Conservation (phyloP, 1,140 invertebrate species). For the Maniola jurtina region DNA sequence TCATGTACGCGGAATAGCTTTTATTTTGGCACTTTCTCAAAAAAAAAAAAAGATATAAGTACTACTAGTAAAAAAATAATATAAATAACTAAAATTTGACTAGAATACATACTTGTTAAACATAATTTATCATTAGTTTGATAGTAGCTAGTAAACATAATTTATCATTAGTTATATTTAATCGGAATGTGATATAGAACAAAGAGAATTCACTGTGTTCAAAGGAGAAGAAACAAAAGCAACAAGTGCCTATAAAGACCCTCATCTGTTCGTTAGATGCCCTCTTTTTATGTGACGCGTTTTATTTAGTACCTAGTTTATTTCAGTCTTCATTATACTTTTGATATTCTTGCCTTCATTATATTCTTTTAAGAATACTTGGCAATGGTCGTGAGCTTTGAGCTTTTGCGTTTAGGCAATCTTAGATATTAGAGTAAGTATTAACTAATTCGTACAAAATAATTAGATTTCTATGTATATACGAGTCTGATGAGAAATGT, state of each 20-base stretch:
- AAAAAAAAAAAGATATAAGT: no score
- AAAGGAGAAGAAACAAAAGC: slow-evolving; percentile 8
- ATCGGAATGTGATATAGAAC: neutral
- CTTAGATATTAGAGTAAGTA: neutral
- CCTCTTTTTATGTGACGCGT: slow-evolving; percentile 2
- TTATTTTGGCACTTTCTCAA: no score
- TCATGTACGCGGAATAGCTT: no score
- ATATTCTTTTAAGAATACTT: neutral
- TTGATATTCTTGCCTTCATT: neutral
- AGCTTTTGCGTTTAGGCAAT: neutral
- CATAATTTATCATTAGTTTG: no score
- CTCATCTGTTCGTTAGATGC: slow-evolving; percentile 8
- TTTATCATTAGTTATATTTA: neutral
- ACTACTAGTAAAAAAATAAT: no score
- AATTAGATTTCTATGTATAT: no score
- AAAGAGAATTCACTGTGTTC: neutral
- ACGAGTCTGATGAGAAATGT: no score
- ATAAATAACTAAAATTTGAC: no score
- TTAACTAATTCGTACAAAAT: no score
- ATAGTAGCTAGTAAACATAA: no score
- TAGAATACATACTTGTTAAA: no score
- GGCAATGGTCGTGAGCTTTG: neutral
- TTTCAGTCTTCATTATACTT: neutral
- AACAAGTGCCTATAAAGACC: slow-evolving; percentile 8
- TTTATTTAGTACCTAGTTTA: neutral